Base-by-base conservation (phyloP, 2,888 invertebrate species). In the Linnaemya vulpina region DNA sequence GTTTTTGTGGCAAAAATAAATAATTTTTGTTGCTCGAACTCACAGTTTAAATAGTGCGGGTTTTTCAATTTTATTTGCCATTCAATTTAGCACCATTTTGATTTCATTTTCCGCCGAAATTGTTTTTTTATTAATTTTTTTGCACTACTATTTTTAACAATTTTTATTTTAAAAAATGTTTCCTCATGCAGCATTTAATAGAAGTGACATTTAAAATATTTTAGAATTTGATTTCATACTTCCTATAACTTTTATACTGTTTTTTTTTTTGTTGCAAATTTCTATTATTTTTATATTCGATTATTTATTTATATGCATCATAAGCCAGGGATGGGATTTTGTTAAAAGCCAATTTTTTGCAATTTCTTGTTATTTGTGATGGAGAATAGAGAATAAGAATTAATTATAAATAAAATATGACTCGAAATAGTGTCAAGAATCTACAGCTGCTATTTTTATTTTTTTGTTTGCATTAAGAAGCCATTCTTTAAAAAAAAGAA, bases 151-250 rank as follows among this genome's bases (percentile, higher is more conserved):
- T 20, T 40, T 17, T 49, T 51, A 22, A 17, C 11, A 13, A 13
- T 49, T 58, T 38, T 35, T 73, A 35, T 65, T 43, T 53, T 0
- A 17, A 11, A 13, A 22, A 3, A 35, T 53, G 75, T 43, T 35
- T 25, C 4, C 9, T 58, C 38, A 20, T 5, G 20, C 17, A 10
- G 17, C 49, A 46, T 76, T 25, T 51, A 55, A 30, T 17, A 40
- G 8, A 73, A 83, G 43, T 67, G 65, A 65, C 63, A 73, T 62
- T 43, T 43, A 67, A 77, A 77, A 60, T 20, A 60, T 60, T 77
- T 76, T 83, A 62, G 30, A 55, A 35, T 70, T 43, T 40, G n/a
- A 55, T 67, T 58, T 65, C 15, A 4, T 17, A 30, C 30, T 30
- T 30, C 30, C 30, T 30, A 30, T 30, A 30, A 30, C 30, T 30